These are phyloP conservation scores for Cyprinella venusta DNA, from an alignment of 2,797 vertebrate species.

Conservation along the genomic window DNA sequence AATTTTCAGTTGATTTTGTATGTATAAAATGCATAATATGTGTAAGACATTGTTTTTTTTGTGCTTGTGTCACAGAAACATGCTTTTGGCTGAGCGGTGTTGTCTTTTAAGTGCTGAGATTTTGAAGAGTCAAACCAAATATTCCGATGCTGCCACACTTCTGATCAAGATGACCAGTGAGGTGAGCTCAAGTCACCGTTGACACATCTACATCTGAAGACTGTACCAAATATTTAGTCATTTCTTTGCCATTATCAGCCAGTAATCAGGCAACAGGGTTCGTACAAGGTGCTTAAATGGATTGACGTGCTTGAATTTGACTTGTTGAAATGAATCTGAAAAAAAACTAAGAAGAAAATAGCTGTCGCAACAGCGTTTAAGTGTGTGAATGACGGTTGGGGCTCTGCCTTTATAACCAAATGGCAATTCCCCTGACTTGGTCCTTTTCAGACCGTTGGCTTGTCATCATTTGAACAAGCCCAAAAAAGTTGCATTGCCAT, in stretches of 20 bases:
- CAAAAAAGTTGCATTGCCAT: too few species aligned
- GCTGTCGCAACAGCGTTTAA: too few species aligned
- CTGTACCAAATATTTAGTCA: neutral
- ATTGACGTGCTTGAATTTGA: neutral
- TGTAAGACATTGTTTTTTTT: neutral
- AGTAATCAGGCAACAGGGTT: neutral
- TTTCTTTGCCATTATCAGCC: neutral
- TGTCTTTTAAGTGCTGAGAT: slow-evolving; percentile 94
- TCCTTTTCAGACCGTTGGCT: too few species aligned
- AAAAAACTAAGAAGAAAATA: neutral
- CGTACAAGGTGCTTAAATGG: neutral
- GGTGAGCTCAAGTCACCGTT: slow-evolving; percentile 73
- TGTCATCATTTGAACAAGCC: too few species aligned
- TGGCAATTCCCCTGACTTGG: too few species aligned
- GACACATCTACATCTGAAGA: neutral
- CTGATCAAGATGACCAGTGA: slow-evolving; percentile 97
- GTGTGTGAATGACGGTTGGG: too few species aligned
- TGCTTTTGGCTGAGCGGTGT: slow-evolving; percentile 94
- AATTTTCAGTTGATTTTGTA: too few species aligned
- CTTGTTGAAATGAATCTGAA: neutral
- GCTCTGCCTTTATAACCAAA: too few species aligned
- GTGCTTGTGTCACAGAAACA: slow-evolving; percentile 80
- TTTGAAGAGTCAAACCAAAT: slow-evolving; percentile 95
- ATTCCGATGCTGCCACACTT: slow-evolving; percentile 93
- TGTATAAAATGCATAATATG: neutral